Conservation (phyloP, 2,797 vertebrate species). For the Graptemys geographica region DNA sequence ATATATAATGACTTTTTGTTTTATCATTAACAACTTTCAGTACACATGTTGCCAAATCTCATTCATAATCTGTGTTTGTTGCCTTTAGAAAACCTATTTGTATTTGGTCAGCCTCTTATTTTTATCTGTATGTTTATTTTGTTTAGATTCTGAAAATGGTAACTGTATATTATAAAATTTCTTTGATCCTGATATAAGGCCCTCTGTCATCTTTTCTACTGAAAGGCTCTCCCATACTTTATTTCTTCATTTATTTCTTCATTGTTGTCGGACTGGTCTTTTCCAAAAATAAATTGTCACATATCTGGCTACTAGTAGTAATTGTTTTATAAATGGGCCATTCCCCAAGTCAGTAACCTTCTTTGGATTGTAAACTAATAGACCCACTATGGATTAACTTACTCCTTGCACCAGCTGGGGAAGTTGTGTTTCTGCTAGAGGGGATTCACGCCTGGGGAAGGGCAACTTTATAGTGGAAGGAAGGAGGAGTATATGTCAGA, state of each 20-base stretch:
- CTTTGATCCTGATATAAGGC: neutral
- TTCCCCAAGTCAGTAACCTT: neutral
- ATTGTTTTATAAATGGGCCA: neutral
- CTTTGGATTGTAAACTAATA: neutral
- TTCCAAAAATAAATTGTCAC: neutral
- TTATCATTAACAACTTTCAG: neutral
- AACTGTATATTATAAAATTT: neutral
- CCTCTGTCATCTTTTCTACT: neutral
- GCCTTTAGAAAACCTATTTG: neutral
- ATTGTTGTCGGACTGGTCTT: neutral
- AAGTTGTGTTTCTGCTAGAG: neutral
- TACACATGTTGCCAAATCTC: neutral
- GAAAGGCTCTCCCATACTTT: neutral
- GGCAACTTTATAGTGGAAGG: neutral
- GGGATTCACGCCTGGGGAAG: neutral
- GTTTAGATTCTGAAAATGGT: neutral
- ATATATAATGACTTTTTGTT: neutral
- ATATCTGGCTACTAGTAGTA: neutral
- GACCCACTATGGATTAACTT: neutral
- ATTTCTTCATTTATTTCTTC: neutral
- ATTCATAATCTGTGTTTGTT: neutral
- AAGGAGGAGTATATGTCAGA: neutral
- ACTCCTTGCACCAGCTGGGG: neutral
- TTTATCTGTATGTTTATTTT: neutral
- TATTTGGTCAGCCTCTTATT: slow-evolving; percentile 35